phyloP scores from a whole-genome alignment of 92 coral and sea anemone species.

The Metridium senile region DNA sequence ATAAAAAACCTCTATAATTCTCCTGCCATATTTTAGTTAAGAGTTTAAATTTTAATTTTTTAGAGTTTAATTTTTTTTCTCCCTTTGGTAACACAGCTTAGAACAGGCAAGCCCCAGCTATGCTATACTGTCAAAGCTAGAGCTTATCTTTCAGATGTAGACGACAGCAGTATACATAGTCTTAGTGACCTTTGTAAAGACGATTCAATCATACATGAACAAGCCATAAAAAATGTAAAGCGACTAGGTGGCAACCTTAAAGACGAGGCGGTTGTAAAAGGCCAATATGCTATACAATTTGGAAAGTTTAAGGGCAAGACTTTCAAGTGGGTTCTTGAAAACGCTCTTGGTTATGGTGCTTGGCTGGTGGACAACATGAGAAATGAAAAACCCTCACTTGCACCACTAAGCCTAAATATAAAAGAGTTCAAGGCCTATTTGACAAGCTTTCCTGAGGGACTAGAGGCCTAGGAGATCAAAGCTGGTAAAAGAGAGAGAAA shows the following conservation, averaged over 20 bases:
- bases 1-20: too few species aligned
- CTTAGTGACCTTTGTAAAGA: too few species aligned
- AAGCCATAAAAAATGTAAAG: constrained; percentile 30
- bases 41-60: too few species aligned
- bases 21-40: too few species aligned
- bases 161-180: too few species aligned
- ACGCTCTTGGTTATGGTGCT: constrained; percentile 50
- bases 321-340: constrained; percentile 43
- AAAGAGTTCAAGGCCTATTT: not conserved
- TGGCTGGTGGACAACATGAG: constrained; percentile 44
- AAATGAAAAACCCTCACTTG: constrained; percentile 5
- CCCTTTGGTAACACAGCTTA: too few species aligned
- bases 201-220: not conserved
- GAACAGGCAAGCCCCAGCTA: too few species aligned
- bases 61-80: too few species aligned
- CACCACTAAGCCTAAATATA: constrained; percentile 1
- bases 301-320: constrained; percentile 24
- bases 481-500: too few species aligned
- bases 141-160: too few species aligned
- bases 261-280: constrained; percentile 16
- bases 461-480: too few species aligned
- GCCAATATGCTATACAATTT: constrained; percentile 22
- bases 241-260: constrained; percentile 11
- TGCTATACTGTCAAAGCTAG: too few species aligned
- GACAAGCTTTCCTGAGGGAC: constrained; percentile 11